A percentile compares a stretch with the other conserved stretches of the same genome.
phyloP scores from a whole-genome alignment of 2,888 invertebrate species.

The Sacculina carcini region DNA sequence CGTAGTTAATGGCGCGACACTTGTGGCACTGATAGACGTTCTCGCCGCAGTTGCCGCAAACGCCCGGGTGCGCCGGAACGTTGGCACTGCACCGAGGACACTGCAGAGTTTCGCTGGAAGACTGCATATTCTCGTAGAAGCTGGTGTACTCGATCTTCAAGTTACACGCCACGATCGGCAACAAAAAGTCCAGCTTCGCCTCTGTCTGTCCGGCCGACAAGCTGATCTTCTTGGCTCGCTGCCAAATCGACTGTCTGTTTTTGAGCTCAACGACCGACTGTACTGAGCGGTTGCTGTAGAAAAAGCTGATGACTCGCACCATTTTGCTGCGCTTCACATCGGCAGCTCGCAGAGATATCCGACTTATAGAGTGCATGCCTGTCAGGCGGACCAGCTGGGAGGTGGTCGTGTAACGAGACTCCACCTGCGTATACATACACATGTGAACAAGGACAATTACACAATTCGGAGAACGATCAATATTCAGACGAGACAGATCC shows the following conservation, averaged over 20 bases:
- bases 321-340: slow-evolving; percentile 91
- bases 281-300: slow-evolving; percentile 83
- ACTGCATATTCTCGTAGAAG: slow-evolving; percentile 84
- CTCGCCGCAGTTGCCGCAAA: slow-evolving; percentile 88
- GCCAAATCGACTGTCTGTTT: slow-evolving; percentile 86
- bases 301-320: slow-evolving; percentile 84
- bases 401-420: slow-evolving; percentile 91
- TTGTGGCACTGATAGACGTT: slow-evolving; percentile 98
- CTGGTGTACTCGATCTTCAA: slow-evolving; percentile 95
- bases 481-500: no score
- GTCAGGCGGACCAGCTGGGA: slow-evolving; percentile 90
- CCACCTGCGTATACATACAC: slow-evolving; percentile 34
- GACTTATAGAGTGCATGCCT: slow-evolving; percentile 81
- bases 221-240: slow-evolving; percentile 75
- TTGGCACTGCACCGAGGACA: slow-evolving; percentile 88
- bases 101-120: slow-evolving; percentile 74
- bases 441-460: no score
- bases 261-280: slow-evolving; percentile 93
- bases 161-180: slow-evolving; percentile 92
- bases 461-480: no score
- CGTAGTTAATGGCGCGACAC: slow-evolving; percentile 93
- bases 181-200: slow-evolving; percentile 82
- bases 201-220: slow-evolving; percentile 77
- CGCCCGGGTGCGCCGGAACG: slow-evolving; percentile 89
- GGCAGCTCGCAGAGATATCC: slow-evolving; percentile 70